Base-by-base conservation (phyloP, 2,113 vertebrate species). In the Galemys pyrenaicus region DNA sequence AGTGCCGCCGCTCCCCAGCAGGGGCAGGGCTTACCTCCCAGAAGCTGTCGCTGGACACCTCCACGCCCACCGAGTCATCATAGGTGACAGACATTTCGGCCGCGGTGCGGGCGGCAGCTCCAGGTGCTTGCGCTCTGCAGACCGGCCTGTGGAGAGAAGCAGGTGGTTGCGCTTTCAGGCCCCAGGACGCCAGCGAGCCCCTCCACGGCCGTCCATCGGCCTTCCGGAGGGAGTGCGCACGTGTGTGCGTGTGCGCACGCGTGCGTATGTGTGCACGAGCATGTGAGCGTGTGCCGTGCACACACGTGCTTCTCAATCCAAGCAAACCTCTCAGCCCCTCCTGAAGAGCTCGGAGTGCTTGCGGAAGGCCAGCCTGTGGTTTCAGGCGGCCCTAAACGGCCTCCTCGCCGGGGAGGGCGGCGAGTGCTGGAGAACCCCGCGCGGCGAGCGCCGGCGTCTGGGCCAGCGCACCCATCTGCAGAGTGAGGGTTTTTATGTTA, bases 1-100 rank as follows among this genome's bases (percentile, higher is more conserved):
- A 16, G 19, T 3, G 26, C 32, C 46, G 46, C 46, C 46, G 16
- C 49, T 51, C 87, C 24, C 9, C 32, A 28, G 44, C 37, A 12
- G 74, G n/a, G 68, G 41, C 0, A 0, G 87, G 26, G 1, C 12
- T 98, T 98, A 99, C 99, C 99, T 99, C 99, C 99, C 99, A 99
- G 98, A 99, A 99, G 98, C 99, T 99, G 94, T 99, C 99, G 60
- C 99, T 99, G 96, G 99, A 99, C 92, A 99, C 99, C 92, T 99
- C 99, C 3, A 98, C 98, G 98, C 99, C 98, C 85, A 98, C 97
- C 0, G 99, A 99, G 96, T 99, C 99, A 79, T 99, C 99, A 0
- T 99, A 99, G 17, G 98, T 97, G 96, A 99, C 99, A 79, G 99
- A 99, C 99, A 99, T 99, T 75, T 97, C 98, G 98, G 84, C 9